phyloP scores from a whole-genome alignment of 2,888 invertebrate genomes.

The Andricus quercusramuli region DNA sequence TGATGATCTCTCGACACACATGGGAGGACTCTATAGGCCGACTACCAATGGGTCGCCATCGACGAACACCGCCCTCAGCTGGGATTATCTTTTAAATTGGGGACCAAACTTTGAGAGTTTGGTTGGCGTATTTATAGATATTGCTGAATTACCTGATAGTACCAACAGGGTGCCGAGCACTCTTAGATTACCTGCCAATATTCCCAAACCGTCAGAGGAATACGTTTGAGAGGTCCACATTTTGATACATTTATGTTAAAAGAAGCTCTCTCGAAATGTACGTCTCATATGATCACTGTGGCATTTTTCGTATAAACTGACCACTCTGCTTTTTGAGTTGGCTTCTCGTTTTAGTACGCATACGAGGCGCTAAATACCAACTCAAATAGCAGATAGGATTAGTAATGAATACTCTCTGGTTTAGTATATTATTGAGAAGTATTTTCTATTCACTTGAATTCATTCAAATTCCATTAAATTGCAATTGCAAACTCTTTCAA shows the following conservation, averaged over 20 bases:
- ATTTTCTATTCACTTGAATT: too few species aligned
- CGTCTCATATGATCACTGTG: too few species aligned
- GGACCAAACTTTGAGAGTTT: conserved; percentile 97
- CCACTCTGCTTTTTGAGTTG: too few species aligned
- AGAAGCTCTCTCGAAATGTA: too few species aligned
- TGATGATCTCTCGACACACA: conserved; percentile 91
- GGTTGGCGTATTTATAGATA: conserved; percentile 97
- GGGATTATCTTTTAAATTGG: conserved; percentile 97
- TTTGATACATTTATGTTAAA: background rate
- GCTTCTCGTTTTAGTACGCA: too few species aligned
- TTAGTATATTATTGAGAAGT: too few species aligned
- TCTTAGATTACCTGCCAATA: conserved; percentile 87
- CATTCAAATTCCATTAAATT: too few species aligned
- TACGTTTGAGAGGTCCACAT: conserved; percentile 83
- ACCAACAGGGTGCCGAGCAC: conserved; percentile 85
- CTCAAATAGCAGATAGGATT: too few species aligned
- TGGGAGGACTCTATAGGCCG: conserved; percentile 89
- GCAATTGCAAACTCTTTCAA: too few species aligned
- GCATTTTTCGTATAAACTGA: too few species aligned
- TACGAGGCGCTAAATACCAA: too few species aligned
- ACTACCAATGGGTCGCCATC: conserved; percentile 87
- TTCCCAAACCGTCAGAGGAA: conserved; percentile 93
- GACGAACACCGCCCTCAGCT: conserved; percentile 86
- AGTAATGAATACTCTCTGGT: too few species aligned
- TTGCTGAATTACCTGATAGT: conserved; percentile 89